These are phyloP conservation scores for Drosophila willistoni DNA, from an alignment of 1,140 invertebrate genomes.

Conservation along the genomic window DNA sequence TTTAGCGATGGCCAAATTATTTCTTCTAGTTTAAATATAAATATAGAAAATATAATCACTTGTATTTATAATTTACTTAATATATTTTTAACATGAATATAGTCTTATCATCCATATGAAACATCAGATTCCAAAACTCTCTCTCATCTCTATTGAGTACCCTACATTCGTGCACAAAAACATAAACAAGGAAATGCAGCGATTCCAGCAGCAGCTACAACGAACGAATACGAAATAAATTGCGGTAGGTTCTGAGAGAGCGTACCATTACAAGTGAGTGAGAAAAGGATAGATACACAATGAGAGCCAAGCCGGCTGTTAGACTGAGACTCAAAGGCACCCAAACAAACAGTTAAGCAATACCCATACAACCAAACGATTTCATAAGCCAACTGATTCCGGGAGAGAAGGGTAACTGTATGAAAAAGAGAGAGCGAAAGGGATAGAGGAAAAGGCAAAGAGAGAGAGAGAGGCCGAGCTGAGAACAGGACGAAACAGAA, in stretches of 20 bases:
- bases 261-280: not conserved
- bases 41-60: too few species aligned
- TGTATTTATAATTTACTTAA: too few species aligned
- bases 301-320: constrained; percentile 49
- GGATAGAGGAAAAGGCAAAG: constrained; percentile 9
- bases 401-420: constrained; percentile 8
- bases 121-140: too few species aligned
- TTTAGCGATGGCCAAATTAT: constrained; percentile 24
- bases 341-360: constrained; percentile 74
- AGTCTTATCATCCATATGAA: too few species aligned
- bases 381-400: constrained; percentile 46
- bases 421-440: constrained; percentile 17
- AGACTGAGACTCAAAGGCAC: constrained; percentile 56
- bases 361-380: constrained; percentile 37
- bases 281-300: not conserved
- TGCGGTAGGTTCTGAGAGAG: constrained; percentile 69
- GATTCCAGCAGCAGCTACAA: constrained; percentile 19
- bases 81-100: too few species aligned
- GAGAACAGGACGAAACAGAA: constrained; percentile 10
- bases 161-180: constrained; percentile 72
- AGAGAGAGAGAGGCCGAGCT: constrained; percentile 13
- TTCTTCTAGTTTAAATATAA: too few species aligned
- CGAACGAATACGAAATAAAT: constrained; percentile 64
- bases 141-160: constrained; percentile 14
- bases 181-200: constrained; percentile 80